Evolutionary conservation across 2,888 invertebrate species (phyloP).

Genomic region (Hirtodrosophila confusa): DNA sequence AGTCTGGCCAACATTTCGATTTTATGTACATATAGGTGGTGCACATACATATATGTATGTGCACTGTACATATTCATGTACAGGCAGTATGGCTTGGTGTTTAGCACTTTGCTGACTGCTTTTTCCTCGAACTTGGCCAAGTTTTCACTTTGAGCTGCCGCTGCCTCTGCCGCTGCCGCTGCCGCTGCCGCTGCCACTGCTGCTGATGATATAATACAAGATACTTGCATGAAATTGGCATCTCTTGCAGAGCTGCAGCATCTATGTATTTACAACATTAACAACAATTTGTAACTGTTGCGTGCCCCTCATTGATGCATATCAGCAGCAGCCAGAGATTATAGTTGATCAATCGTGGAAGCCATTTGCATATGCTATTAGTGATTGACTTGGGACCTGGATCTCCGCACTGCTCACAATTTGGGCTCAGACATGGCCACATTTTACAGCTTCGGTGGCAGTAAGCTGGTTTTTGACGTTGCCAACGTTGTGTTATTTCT

Average conservation of each 20-base stretch:
- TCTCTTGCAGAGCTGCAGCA: constrained; percentile 2
- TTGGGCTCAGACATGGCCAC: constrained; percentile 7
- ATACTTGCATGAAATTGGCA: constrained; percentile 33
- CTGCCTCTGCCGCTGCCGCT: too few species aligned
- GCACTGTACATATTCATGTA: not conserved
- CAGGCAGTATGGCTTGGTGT: constrained; percentile 33
- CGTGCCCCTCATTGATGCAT: constrained; percentile 17
- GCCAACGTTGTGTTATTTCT: constrained; percentile 17
- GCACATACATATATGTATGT: not conserved
- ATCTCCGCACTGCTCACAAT: not conserved
- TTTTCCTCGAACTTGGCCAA: constrained; percentile 47
- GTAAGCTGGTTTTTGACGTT: constrained; percentile 46
- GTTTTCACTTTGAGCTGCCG: constrained; percentile 48
- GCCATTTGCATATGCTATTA: constrained; percentile 56
- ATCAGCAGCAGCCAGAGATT: constrained; percentile 9
- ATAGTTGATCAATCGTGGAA: constrained; percentile 64
- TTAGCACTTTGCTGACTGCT: constrained; percentile 61
- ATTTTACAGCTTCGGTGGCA: constrained; percentile 26
- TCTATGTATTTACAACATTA: constrained; percentile 23
- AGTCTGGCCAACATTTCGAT: constrained; percentile 30
- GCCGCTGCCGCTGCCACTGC: too few species aligned
- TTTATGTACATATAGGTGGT: constrained; percentile 17
- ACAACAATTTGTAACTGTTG: constrained; percentile 46
- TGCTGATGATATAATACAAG: constrained; percentile 52
- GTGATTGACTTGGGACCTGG: too few species aligned